Evolutionary conservation across 2,888 invertebrate genomes (phyloP).

Genomic region (Idaea biselata): DNA sequence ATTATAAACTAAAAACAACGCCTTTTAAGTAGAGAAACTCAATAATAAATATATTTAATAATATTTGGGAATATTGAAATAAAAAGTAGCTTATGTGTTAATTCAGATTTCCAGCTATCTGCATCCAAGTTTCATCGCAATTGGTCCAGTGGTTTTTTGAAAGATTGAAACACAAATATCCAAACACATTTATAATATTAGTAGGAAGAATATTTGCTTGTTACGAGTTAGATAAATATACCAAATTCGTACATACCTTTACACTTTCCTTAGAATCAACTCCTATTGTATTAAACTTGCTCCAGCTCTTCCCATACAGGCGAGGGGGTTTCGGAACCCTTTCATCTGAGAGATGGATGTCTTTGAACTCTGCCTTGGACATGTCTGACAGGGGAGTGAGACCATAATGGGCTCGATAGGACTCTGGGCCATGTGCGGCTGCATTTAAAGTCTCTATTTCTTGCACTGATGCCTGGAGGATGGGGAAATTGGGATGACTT

Average conservation of each 20-base stretch:
- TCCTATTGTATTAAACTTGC: constrained; percentile 19
- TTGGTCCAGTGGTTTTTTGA: too few relatives aligned
- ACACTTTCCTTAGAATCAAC: constrained; percentile 34
- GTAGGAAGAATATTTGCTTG: too few relatives aligned
- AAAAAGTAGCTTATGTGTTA: too few relatives aligned
- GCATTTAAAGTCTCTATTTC: constrained; percentile 74
- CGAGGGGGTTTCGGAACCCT: constrained; percentile 38
- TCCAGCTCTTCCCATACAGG: constrained; percentile 50
- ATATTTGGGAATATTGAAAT: too few relatives aligned
- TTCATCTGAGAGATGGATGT: constrained; percentile 69
- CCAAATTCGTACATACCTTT: constrained; percentile 10
- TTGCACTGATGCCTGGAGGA: constrained; percentile 68
- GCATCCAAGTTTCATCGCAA: too few relatives aligned
- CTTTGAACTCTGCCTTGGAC: constrained; percentile 81
- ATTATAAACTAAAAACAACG: too few relatives aligned
- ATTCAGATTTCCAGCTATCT: too few relatives aligned
- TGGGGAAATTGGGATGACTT: constrained; percentile 9
- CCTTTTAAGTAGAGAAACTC: too few relatives aligned
- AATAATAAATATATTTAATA: too few relatives aligned
- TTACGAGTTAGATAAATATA: constrained; percentile 2
- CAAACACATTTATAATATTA: too few relatives aligned
- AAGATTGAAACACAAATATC: too few relatives aligned
- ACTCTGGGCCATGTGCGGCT: constrained; percentile 55
- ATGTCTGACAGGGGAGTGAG: constrained; percentile 83
- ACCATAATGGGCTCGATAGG: constrained; percentile 77